Conservation (phyloP, 2,113 vertebrate species). For the Empidonax traillii region DNA sequence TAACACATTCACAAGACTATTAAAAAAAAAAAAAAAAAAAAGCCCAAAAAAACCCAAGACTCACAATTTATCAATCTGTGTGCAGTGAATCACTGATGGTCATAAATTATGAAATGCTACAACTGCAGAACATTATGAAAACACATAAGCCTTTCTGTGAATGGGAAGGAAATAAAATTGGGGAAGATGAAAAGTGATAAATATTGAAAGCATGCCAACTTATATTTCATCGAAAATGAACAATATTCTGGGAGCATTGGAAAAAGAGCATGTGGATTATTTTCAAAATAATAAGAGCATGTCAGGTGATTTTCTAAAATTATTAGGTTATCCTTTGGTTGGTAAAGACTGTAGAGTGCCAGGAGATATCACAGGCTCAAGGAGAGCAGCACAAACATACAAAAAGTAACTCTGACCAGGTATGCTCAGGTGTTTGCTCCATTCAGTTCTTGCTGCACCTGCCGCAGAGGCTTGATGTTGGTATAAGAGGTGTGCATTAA, state of each 20-base stretch:
- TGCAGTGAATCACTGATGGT: neutral
- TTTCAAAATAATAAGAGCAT: neutral
- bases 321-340: neutral
- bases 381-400: neutral
- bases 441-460: neutral
- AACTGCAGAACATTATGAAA: neutral
- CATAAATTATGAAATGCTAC: neutral
- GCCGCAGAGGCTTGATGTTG: neutral
- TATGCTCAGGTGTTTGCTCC: neutral
- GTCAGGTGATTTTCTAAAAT: neutral
- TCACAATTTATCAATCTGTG: neutral
- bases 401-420: neutral
- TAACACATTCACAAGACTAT: neutral
- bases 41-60: neutral
- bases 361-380: neutral
- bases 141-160: neutral
- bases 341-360: neutral
- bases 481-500: neutral
- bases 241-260: rapidly evolving
- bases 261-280: neutral
- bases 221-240: neutral
- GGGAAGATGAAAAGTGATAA: neutral
- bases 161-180: neutral
- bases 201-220: neutral
- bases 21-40: neutral